Conservation (phyloP, 1,140 invertebrate species). For the Zaprionus ornatus region DNA sequence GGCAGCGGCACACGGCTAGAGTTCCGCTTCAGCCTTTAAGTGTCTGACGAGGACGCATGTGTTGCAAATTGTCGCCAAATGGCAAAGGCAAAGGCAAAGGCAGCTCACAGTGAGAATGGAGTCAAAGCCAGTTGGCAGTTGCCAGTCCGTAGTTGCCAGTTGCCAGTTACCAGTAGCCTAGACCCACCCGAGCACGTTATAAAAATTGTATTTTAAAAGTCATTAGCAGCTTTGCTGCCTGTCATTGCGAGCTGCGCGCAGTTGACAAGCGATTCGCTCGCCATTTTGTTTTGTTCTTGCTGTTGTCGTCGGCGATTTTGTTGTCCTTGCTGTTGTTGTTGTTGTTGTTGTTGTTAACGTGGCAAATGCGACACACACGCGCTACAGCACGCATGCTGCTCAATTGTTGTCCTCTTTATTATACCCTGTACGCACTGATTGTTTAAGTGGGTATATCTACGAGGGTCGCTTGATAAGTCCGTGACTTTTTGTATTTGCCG, state of each 20-base stretch:
- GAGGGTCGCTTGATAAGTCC: no score
- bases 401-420: constrained; percentile 27
- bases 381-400: constrained; percentile 7
- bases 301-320: neutral
- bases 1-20: constrained; percentile 11
- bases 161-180: neutral
- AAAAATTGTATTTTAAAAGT: constrained; percentile 64
- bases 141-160: neutral
- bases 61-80: constrained; percentile 59
- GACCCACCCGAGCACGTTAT: constrained; percentile 37
- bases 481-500: no score
- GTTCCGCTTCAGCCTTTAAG: constrained; percentile 33
- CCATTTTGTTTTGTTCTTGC: constrained; percentile 33
- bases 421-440: constrained; percentile 19
- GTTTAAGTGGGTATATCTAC: constrained; percentile 16
- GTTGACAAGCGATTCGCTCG: constrained; percentile 26
- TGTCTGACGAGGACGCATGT: constrained; percentile 45
- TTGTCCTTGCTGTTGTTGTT: neutral
- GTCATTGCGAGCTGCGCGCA: constrained; percentile 39
- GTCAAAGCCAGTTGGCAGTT: constrained; percentile 25
- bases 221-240: constrained; percentile 59
- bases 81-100: constrained; percentile 7
- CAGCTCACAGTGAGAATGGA: constrained; percentile 9
- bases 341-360: constrained; percentile 12
- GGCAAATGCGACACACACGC: constrained; percentile 30